Base-by-base conservation (phyloP, 2,888 invertebrate genomes). In the Acanthosepion esculentum region DNA sequence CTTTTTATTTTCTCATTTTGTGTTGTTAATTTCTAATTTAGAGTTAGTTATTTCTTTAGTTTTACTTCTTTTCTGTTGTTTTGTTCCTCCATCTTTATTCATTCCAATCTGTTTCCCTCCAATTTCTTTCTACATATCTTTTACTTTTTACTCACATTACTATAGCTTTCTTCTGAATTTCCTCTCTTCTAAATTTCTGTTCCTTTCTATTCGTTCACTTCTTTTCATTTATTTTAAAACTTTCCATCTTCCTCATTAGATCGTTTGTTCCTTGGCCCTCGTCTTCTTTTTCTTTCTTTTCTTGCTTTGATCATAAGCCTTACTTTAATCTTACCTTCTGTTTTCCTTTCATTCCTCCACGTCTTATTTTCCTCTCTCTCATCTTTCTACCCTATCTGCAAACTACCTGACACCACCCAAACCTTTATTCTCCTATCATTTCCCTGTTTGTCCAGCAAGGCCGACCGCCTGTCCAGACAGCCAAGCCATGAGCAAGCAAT, bases 401-500 rank as follows among this genome's bases (percentile, higher is more conserved):
- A 78, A 78, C n/a, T 78, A 78, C 78, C 78, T n/a, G 33, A 18
- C n/a, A 78, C 78, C 33, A 78, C 12, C 78, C 78, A 33, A 33
- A n/a, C n/a, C n/a, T 4, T 15, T n/a, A 33, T 78, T 78, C n/a
- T 33, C n/a, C 12, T n/a, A 78, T 78, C 78, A 78, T 78, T 78
- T 78, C 78, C n/a, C 78, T 78, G 78, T 78, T 78, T 78, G 78
- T 78, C 78, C 78, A 78, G 78, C 78, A 12, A 6, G 78, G 78
- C n/a, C 78, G 78, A 78, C 78, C 78, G 78, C 78, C 78, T 78
- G 78, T 15, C 78, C 78, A 78, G 78, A 78, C 78, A n/a, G n/a
- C 15, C 78, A 78, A n/a, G 78, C 78, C 78, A 78, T 78, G n/a
- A 78, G 78, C 78, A 78, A 78, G 78, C 78, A 33, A 33, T 33